A percentile compares a stretch with the other conserved stretches of the same genome.
These are phyloP conservation scores for Aldrovandia affinis DNA, from an alignment of 2,797 vertebrate genomes.

Conservation along the genomic window DNA sequence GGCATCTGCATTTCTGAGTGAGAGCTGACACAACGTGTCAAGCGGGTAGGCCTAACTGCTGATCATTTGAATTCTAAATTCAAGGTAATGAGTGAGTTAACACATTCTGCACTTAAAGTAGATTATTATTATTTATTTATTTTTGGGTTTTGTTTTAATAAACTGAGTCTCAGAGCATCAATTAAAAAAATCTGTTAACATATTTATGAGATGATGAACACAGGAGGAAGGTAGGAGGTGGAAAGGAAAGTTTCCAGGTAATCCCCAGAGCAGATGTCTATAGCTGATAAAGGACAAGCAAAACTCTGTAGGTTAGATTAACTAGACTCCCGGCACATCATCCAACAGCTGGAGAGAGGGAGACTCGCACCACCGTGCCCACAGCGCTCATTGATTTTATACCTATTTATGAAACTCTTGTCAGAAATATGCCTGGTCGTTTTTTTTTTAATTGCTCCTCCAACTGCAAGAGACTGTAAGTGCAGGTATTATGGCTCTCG, in stretches of 20 bases:
- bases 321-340: neutral
- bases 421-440: neutral
- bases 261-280: neutral
- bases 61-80: neutral
- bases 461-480: neutral
- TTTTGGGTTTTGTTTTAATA: neutral
- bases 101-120: no score
- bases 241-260: neutral
- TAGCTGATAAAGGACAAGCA: neutral
- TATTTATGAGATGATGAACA: neutral
- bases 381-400: neutral
- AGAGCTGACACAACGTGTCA: neutral
- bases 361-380: neutral
- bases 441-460: neutral
- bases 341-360: conserved; percentile 2
- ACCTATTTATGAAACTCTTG: neutral
- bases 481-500: neutral
- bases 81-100: neutral
- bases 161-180: neutral
- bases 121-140: neutral
- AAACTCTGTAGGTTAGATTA: neutral
- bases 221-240: neutral
- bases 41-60: neutral
- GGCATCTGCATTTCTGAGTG: neutral
- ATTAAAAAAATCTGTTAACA: neutral